These are phyloP conservation scores for Coelinius sp. DNA, from an alignment of 2,888 invertebrate genomes.

Conservation along the genomic window DNA sequence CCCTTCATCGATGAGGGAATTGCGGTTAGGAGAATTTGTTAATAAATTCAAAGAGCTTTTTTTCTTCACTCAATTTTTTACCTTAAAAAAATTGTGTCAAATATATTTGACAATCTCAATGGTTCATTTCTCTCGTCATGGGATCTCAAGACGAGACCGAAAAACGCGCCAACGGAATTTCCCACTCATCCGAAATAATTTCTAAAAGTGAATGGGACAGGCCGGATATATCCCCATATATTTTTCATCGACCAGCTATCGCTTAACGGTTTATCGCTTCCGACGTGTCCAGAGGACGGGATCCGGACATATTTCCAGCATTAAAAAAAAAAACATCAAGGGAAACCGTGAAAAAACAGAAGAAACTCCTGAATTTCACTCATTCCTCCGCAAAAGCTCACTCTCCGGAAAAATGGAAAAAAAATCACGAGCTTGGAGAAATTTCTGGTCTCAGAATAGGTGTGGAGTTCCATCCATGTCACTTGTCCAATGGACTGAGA, in stretches of 20 bases:
- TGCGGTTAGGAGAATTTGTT: not conserved
- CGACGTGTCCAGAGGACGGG: conserved; percentile 49
- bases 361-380: conserved; percentile 34
- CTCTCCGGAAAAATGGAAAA: conserved; percentile 37
- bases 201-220: conserved; percentile 31
- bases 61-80: not conserved
- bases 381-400: conserved; percentile 12
- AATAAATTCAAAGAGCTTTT: not conserved
- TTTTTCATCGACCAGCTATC: conserved; percentile 35
- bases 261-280: conserved; percentile 53
- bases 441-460: conserved; percentile 36
- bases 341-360: conserved; percentile 9
- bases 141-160: not conserved
- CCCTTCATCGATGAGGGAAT: not conserved
- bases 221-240: conserved; percentile 35
- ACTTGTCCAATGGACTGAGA: conserved; percentile 67
- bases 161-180: conserved; percentile 8
- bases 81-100: not conserved
- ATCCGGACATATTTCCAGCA: conserved; percentile 46
- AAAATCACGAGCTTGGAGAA: conserved; percentile 47
- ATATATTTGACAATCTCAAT: not conserved
- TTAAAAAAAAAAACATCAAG: conserved; percentile 21
- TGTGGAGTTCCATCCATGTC: conserved; percentile 57
- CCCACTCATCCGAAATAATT: conserved; percentile 22
- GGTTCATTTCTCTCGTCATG: not conserved